These are phyloP conservation scores for Lepisosteus osseus DNA, from an alignment of 2,113 vertebrate species.

Conservation along the genomic window DNA sequence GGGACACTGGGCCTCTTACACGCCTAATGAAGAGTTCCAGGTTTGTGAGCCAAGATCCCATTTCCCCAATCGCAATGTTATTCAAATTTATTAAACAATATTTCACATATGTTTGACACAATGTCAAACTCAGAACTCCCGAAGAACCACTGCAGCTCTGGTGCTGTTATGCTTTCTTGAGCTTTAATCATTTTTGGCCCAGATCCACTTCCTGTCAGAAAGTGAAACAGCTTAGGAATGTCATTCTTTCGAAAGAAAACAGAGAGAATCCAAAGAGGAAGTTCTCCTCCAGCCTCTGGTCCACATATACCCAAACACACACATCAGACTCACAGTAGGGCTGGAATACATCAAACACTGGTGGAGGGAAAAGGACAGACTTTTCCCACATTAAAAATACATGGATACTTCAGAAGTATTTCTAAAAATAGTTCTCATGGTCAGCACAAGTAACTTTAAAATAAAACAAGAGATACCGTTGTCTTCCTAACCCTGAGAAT, in stretches of 20 bases:
- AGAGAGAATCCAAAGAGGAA: slow-evolving; percentile 97
- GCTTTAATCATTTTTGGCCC: slow-evolving; percentile 96
- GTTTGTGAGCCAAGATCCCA: slow-evolving; percentile 69
- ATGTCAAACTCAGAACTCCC: slow-evolving; percentile 81
- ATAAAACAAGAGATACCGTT: slow-evolving; percentile 43
- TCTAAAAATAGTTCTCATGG: slow-evolving; percentile 94
- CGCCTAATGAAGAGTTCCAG: slow-evolving; percentile 60
- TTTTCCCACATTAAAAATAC: slow-evolving; percentile 99
- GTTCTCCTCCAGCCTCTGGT: slow-evolving; percentile 91
- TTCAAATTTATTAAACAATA: slow-evolving; percentile 90
- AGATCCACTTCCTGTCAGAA: slow-evolving; percentile 96
- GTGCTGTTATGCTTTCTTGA: slow-evolving; percentile 87
- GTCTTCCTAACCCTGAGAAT: slow-evolving; percentile 17
- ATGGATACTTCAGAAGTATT: slow-evolving; percentile 90
- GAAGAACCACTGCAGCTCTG: slow-evolving; percentile 76
- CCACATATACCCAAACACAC: slow-evolving; percentile 82
- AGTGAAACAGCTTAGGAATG: slow-evolving; percentile 99
- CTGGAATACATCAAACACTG: slow-evolving; percentile 98
- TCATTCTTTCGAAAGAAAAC: slow-evolving; percentile 99
- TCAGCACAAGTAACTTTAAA: slow-evolving; percentile 79
- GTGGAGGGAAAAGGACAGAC: slow-evolving; percentile 93
- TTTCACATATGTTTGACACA: slow-evolving; percentile 89
- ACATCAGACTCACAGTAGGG: slow-evolving; percentile 67
- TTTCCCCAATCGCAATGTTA: slow-evolving; percentile 70
- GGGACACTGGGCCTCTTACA: slow-evolving; percentile 61